Base-by-base conservation (phyloP, 2,888 invertebrate species). In the Exocentrus adspersus region DNA sequence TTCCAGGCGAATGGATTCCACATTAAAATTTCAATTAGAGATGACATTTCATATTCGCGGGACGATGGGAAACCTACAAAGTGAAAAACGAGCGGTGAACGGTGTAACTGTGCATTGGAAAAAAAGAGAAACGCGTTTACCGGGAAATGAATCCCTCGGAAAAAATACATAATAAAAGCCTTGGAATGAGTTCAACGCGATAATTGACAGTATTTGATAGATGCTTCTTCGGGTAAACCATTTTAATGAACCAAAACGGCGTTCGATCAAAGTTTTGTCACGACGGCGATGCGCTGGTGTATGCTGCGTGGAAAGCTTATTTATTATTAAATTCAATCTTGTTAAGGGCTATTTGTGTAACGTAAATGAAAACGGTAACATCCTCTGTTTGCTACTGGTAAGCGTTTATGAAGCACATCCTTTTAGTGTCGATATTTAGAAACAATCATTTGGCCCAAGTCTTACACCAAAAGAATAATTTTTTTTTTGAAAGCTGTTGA, bases 131-230 rank as follows among this genome's bases (percentile, higher is more conserved):
- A 37, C 12, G n/a, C n/a, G n/a, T 19, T 12, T 53, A 53, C 21
- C 53, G 42, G 53, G 53, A 53, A 53, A 53, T 53, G 53, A 53
- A 53, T 53, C 53, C 24, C 37, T 37, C 37, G 37, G 20, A 41
- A 53, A 30, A 41, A 53, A 37, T 53, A 53, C 53, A 53, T 41
- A 53, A 42, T 37, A 53, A 53, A 53, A 42, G 41, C n/a, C 20
- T 21, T 41, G 43, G 16, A 54, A 54, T 54, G 57, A 57, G 57
- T 45, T 57, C 20, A 16, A 32, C 57, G 32, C 43, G 12, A 28
- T 56, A 56, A 62, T 62, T 62, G 62, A 62, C 62, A 53, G 62
- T 50, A 21, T 56, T 62, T 67, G 64, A 64, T 64, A 62, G 64
- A 69, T 67, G 67, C 21, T 32, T 46, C 57, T 21, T 30, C 32